Evolutionary conservation across 2,113 vertebrate species (phyloP).

Genomic region (Saimiri boliviensis): DNA sequence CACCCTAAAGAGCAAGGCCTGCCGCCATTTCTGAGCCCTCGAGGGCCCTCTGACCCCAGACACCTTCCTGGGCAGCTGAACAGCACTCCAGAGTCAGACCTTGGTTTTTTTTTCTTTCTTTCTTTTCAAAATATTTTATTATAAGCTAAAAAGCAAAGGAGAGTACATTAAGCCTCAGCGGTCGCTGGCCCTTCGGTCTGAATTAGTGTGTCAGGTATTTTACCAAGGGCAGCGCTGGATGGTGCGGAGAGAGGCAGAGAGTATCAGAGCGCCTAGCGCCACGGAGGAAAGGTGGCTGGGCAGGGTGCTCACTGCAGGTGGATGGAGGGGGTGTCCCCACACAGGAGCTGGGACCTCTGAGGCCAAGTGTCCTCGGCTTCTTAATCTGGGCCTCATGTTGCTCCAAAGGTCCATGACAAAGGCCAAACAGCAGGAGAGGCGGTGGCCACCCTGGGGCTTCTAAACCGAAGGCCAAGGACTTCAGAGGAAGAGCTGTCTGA

Average conservation of each 20-base stretch:
- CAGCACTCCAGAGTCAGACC: neutral
- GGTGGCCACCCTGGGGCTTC: neutral
- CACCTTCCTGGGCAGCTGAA: neutral
- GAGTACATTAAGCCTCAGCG: neutral
- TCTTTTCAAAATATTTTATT: neutral
- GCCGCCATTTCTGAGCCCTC: neutral
- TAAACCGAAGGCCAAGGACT: neutral
- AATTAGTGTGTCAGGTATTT: neutral
- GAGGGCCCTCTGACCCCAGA: neutral
- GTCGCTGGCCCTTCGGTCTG: neutral
- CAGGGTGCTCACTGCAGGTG: neutral
- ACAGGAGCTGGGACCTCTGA: neutral
- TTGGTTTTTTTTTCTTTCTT: neutral
- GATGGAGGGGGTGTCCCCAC: neutral
- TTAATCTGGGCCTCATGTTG: fast-evolving
- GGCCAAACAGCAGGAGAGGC: neutral
- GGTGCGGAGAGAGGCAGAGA: neutral
- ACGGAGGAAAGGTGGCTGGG: neutral
- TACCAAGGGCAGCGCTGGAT: neutral
- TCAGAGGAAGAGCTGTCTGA: neutral
- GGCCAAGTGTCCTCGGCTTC: fast-evolving
- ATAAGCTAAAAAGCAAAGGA: neutral
- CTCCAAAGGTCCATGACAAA: fast-evolving
- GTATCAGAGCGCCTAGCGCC: fast-evolving
- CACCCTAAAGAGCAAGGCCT: neutral